Percentiles rank a stretch among this genome's conserved stretches.
These are phyloP conservation scores for Slavum lentiscoides DNA, from an alignment of 2,888 invertebrate genomes.

Conservation along the genomic window DNA sequence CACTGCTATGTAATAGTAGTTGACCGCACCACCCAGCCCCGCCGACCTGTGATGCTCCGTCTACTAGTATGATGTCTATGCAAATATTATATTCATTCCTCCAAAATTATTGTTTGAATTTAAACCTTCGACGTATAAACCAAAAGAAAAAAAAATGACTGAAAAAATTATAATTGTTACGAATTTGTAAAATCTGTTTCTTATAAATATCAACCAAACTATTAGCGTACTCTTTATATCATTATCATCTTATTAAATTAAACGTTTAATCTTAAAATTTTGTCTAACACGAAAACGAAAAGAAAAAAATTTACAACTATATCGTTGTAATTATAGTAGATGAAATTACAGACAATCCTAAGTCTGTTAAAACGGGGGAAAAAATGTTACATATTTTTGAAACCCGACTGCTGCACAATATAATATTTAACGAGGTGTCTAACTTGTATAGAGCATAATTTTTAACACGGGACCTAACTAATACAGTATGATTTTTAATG, in stretches of 20 bases:
- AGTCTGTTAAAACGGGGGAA: neutral
- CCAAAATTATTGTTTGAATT: too few species aligned
- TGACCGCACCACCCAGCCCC: too few species aligned
- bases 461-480: neutral
- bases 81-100: too few species aligned
- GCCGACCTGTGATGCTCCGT: too few species aligned
- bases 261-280: neutral
- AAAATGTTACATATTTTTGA: neutral
- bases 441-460: neutral
- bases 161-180: neutral
- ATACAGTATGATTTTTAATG: too few species aligned
- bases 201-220: neutral
- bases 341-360: neutral
- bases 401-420: neutral
- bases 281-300: neutral
- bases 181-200: neutral
- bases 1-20: too few species aligned
- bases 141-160: neutral
- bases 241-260: neutral
- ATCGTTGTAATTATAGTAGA: neutral
- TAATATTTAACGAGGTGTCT: too few species aligned
- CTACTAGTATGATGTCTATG: too few species aligned
- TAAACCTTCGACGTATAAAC: too few species aligned
- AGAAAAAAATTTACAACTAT: neutral
- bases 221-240: neutral